phyloP scores from a whole-genome alignment of 2,113 vertebrate species.

The Mormyrus iriodes region DNA sequence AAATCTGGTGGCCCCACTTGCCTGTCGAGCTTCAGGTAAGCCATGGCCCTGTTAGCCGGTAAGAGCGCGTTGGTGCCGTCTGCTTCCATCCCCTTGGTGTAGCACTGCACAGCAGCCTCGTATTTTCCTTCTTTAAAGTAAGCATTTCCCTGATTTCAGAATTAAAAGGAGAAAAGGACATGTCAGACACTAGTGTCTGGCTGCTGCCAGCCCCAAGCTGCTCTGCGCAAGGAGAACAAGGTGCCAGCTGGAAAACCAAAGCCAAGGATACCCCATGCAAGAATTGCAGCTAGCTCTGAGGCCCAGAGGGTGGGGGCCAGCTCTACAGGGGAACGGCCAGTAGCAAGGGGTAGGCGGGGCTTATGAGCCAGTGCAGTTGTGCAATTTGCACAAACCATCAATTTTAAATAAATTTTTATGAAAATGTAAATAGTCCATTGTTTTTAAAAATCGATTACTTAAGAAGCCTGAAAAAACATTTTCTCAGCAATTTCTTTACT shows the following conservation, averaged over 20 bases:
- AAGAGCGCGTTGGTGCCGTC: constrained; percentile 81
- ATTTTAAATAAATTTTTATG: background rate
- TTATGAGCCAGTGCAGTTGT: background rate
- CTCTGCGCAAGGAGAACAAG: background rate
- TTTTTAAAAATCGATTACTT: background rate
- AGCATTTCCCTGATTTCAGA: constrained; percentile 73
- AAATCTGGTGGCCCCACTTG: constrained; percentile 39
- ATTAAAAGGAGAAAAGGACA: background rate
- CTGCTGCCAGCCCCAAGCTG: background rate
- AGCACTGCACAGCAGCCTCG: constrained; percentile 82
- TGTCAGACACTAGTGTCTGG: background rate
- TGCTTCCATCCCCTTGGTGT: constrained; percentile 79
- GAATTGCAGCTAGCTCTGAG: background rate
- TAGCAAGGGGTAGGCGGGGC: background rate
- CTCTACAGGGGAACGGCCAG: background rate
- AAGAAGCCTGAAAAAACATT: background rate
- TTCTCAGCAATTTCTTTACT: background rate
- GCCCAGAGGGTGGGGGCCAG: background rate
- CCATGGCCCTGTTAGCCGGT: constrained; percentile 96
- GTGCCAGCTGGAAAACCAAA: background rate
- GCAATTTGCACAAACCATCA: background rate
- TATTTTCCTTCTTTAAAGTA: constrained; percentile 96
- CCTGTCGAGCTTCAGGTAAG: constrained; percentile 82
- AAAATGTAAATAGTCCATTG: background rate
- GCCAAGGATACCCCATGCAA: background rate